Conservation (phyloP, 2,888 invertebrate genomes). For the Yponomeuta malinellus region DNA sequence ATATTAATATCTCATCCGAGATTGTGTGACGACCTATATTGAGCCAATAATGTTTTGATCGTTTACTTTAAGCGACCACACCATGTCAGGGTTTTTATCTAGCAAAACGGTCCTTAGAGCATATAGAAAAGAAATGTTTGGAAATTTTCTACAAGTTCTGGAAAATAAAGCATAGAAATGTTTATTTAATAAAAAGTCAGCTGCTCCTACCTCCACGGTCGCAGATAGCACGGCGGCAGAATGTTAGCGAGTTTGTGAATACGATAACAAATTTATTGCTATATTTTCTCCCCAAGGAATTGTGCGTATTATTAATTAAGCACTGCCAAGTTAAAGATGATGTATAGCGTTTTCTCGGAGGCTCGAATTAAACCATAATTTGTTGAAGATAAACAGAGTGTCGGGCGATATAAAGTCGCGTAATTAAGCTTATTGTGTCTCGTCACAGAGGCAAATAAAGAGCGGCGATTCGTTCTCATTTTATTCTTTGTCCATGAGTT, state of each 20-base stretch:
- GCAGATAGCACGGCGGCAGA: constrained; percentile 29
- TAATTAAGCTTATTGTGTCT: background rate
- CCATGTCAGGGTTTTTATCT: too few species aligned
- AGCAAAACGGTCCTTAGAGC: too few species aligned
- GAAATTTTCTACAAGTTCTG: too few species aligned
- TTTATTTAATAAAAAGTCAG: background rate
- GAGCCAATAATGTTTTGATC: too few species aligned
- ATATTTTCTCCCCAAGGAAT: constrained; percentile 38
- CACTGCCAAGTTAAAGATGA: constrained; percentile 16
- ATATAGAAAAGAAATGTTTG: too few species aligned
- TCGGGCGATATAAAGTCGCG: constrained; percentile 1
- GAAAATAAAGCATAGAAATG: background rate
- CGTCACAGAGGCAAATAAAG: background rate
- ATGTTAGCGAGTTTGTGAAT: constrained; percentile 41
- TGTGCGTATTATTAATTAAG: constrained; percentile 45
- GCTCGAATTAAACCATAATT: constrained; percentile 9
- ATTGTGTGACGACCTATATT: too few species aligned
- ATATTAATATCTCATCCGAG: too few species aligned
- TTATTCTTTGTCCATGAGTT: background rate
- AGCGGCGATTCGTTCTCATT: background rate
- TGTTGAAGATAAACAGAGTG: constrained; percentile 10
- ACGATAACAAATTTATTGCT: constrained; percentile 44
- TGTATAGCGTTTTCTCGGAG: constrained; percentile 8
- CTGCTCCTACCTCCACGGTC: constrained; percentile 18
- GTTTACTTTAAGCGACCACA: too few species aligned